Base-by-base conservation (phyloP, 2,888 invertebrate genomes). In the Shargacucullia verbasci region DNA sequence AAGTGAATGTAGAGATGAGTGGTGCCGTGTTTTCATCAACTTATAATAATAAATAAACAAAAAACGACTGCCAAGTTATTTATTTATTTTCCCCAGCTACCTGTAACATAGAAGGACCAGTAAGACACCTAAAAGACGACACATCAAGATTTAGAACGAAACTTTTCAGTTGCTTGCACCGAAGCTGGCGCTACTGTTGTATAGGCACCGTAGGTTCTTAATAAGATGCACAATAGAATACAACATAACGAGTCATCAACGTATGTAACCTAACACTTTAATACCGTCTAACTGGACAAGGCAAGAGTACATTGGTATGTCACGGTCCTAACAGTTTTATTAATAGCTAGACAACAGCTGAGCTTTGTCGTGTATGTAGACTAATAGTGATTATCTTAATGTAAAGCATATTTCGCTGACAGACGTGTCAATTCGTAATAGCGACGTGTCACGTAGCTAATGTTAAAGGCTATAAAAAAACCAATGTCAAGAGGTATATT, bases 341-440 rank as follows among this genome's bases (percentile, higher is more conserved):
- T 78, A 76, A 81, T 80, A 82, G 72, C 71, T 61, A 67, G 71
- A 72, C 76, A 78, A 76, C 79, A 78, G 77, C 73, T 78, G 76
- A 75, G 72, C 55, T 65, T 54, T 61, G 68, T 70, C 74, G 63
- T 43, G 40, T 13, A 64, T 33, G 60, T 45, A 39, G 46, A 57
- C 62, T 73, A 75, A 70, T 61, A 72, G 59, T 77, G 67, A 76
- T 70, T 61, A 68, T 63, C 55, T 41, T 70, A 57, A 71, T 59
- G 64, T 59, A 54, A 57, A 59, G 13, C 50, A 59, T 56, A 59
- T 55, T 59, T 29, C 7, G 29, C 29, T 29, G 37, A 38, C 49
- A 67, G 48, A 53, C 71, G 61, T 56, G 58, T 58, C 61, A 52
- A 66, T 67, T 52, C 40, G 29, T 59, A 46, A 54, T 66, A 58